Base-by-base conservation (phyloP, 2,888 invertebrate genomes). In the Antheraea yamamai region DNA sequence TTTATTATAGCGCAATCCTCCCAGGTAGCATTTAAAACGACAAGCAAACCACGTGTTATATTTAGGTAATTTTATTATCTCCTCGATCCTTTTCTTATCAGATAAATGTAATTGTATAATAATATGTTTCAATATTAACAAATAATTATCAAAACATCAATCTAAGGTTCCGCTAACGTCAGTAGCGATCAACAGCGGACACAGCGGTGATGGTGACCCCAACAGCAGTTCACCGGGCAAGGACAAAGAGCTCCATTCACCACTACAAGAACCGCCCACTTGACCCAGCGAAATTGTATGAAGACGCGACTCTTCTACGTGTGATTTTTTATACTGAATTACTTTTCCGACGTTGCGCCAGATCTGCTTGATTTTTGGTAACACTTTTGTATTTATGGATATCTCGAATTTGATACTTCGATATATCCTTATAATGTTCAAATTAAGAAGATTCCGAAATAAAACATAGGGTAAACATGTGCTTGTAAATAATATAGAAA, bases 101-200 rank as follows among this genome's bases (percentile, higher is more conserved):
- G 2, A 47, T 8, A 12, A 47, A 47, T 47, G 12, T 47, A 47
- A 47, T 39, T 39, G 35, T 39, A 39, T 4, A 39, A 39, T 39
- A 39, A 39, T 39, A 39, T 47, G 12, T 0, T 12, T 47, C 7
- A n/a, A 58, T 58, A 58, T 58, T n/a, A 14, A 52, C 52, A 55
- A n/a, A 55, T 55, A 55, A n/a, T 23, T 61, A n/a, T 61, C 12
- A 12, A 23, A 23, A 10, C 4, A 61, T 61, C n/a, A 23, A 61
- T 61, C 23, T 23, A 70, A 95, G 94, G 94, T 95, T 7, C 94
- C 94, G 2, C 78, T 94, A 39, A 95, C 94, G 18, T 95, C 94
- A 51, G 91, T 94, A 58, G 94, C 92, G 6, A 87, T 91, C 75
- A 90, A 91, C 84, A 92, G 93, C 75, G 93, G 90, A 0, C 92